These are phyloP conservation scores for Poicephalus gulielmi DNA, from an alignment of 2,113 vertebrate genomes.

Conservation along the genomic window DNA sequence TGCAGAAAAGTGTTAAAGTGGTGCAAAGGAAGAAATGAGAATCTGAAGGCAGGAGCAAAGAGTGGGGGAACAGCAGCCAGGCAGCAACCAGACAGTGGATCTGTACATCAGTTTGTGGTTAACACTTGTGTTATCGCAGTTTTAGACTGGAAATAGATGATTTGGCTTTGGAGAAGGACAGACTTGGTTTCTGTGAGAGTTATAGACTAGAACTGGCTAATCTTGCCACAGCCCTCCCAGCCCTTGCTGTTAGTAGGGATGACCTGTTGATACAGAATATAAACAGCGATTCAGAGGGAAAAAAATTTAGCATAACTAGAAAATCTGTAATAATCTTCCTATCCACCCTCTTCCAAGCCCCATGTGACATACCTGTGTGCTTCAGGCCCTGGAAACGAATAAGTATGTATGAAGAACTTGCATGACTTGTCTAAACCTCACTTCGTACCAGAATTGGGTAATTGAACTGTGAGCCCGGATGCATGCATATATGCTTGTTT, in stretches of 20 bases:
- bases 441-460: background rate
- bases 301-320: background rate
- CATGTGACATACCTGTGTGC: background rate
- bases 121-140: background rate
- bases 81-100: background rate
- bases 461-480: background rate
- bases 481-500: background rate
- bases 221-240: background rate
- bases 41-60: background rate
- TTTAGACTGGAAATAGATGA: background rate
- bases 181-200: background rate
- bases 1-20: background rate
- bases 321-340: background rate
- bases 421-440: background rate
- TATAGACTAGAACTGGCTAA: background rate
- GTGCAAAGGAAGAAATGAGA: background rate
- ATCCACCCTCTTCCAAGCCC: rapidly evolving
- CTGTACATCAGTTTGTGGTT: background rate
- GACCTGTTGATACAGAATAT: background rate
- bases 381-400: background rate
- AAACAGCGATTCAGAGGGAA: background rate
- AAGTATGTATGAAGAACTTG: background rate
- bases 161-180: background rate
- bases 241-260: background rate
- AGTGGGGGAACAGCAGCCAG: background rate